Evolutionary conservation across 2,888 invertebrate species (phyloP), one percentile per base, ranked within the genome.

Genomic region (Branchipolynoe longqiensis): DNA sequence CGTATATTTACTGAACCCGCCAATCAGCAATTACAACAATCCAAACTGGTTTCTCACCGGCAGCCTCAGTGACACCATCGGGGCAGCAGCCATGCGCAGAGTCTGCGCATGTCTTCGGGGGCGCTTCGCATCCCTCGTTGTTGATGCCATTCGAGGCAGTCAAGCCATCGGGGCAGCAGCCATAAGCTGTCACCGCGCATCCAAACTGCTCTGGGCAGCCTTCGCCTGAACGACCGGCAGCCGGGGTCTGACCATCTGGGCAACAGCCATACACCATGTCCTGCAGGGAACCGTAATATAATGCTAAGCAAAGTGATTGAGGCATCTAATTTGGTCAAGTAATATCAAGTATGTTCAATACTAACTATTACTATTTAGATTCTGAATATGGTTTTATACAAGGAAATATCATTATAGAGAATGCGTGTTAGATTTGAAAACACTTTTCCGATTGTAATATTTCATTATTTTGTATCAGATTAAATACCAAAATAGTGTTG

Each of bases 181-280:
- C 93, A 82, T 86, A 89, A 36, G 82, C 83, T 1, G 85, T 85
- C 22, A 36, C 78, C 8, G 38, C 62, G 31, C 87, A 87, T 1
- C 73, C 64, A 41, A 62, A 62, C 64, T 58, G 56, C 31, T 58
- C 84, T 62, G 97, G 97, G 92, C 98, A 99, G 0, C 96, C 98
- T 91, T 96, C 94, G 86, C 97, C 97, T 91, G 97, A 96, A n/a
- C 96, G 78, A 14, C 89, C 94, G 59, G 88, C 89, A n/a, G 98
- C 98, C 0, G 96, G 95, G 62, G 96, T 95, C 90, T 96, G 96
- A 91, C 97, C 97, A 92, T 98, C 98, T 0, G 97, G 97, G 91
- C 98, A 98, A 92, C 98, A 98, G 1, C 98, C 98, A 91, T 96
- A 98, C 12, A 97, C 94, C 0, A 97, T 96, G 90, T 96, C 96